Evolutionary conservation across 2,797 vertebrate species (phyloP).

Genomic region (Hemibagrus guttatus): DNA sequence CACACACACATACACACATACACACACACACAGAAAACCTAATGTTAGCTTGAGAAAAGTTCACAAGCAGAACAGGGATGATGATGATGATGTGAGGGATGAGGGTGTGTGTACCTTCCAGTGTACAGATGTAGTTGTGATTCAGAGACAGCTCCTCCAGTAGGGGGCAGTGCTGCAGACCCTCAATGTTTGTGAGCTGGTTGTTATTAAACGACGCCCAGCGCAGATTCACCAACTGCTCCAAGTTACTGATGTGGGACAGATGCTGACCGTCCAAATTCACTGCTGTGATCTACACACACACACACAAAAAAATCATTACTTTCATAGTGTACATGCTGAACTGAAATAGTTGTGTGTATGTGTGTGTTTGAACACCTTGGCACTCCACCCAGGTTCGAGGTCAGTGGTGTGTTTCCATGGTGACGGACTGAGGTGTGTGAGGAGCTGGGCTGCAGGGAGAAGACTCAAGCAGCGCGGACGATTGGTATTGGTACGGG

Average conservation of each 20-base stretch:
- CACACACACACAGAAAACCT: background rate
- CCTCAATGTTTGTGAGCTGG: conserved; percentile 79
- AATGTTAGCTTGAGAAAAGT: background rate
- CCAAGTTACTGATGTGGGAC: conserved; percentile 78
- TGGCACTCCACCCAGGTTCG: conserved; percentile 75
- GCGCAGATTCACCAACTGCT: conserved; percentile 81
- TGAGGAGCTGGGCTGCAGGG: conserved; percentile 80
- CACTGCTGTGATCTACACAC: conserved; percentile 79
- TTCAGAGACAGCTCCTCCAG: conserved; percentile 85
- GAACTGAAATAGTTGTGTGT: conserved; percentile 11
- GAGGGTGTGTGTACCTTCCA: conserved; percentile 71
- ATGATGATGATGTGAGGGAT: background rate
- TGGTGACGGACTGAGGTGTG: conserved; percentile 71
- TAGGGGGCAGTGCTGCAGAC: conserved; percentile 76
- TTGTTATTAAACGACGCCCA: conserved; percentile 88
- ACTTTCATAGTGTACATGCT: background rate
- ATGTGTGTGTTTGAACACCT: conserved; percentile 65
- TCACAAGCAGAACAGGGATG: background rate
- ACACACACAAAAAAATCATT: conserved; percentile 1
- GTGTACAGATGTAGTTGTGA: conserved; percentile 80
- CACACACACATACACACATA: conserved; percentile 8
- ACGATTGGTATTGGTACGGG: conserved; percentile 68
- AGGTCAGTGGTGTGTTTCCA: conserved; percentile 65
- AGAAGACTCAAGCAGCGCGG: conserved; percentile 81
- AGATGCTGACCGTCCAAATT: conserved; percentile 83